These are phyloP conservation scores for Leptobrachium ailaonicum DNA, from an alignment of 2,113 vertebrate genomes.

Conservation along the genomic window DNA sequence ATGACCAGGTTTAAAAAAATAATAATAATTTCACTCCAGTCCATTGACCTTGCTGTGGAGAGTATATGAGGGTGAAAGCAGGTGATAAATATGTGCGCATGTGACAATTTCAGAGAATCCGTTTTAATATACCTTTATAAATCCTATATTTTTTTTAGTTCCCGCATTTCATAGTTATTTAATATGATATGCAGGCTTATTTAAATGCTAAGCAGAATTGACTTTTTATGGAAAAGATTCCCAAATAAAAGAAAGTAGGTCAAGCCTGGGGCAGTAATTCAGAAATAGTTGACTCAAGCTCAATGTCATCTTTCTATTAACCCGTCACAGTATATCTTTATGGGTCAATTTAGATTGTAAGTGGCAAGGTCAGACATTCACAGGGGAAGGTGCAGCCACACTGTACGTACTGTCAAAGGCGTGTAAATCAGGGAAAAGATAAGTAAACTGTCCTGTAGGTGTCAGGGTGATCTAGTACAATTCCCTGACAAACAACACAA, in stretches of 20 bases:
- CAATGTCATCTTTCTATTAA: slow-evolving; percentile 18
- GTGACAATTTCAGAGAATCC: too few relatives aligned
- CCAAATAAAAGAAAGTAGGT: neutral
- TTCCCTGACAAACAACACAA: neutral
- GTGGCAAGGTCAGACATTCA: slow-evolving; percentile 27
- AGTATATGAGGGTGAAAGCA: too few relatives aligned
- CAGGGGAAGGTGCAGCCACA: neutral
- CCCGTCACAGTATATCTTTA: slow-evolving; percentile 19
- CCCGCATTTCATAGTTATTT: too few relatives aligned
- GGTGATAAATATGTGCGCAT: too few relatives aligned
- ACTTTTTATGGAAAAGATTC: neutral
- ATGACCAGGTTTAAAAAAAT: too few relatives aligned
- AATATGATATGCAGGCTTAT: too few relatives aligned
- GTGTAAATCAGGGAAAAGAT: slow-evolving; percentile 27
- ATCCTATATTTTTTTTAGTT: too few relatives aligned
- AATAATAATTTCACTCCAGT: too few relatives aligned
- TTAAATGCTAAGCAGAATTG: too few relatives aligned
- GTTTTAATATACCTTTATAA: too few relatives aligned
- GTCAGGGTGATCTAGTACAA: slow-evolving; percentile 41
- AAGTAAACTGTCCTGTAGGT: slow-evolving; percentile 25
- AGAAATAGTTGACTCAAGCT: slow-evolving; percentile 17
- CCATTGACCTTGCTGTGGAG: too few relatives aligned
- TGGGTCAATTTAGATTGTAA: slow-evolving; percentile 3
- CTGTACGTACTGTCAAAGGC: slow-evolving; percentile 7
- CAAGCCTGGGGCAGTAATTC: slow-evolving; percentile 2